Conservation (phyloP, 2,888 invertebrate genomes). For the Parasteatoda lunata region DNA sequence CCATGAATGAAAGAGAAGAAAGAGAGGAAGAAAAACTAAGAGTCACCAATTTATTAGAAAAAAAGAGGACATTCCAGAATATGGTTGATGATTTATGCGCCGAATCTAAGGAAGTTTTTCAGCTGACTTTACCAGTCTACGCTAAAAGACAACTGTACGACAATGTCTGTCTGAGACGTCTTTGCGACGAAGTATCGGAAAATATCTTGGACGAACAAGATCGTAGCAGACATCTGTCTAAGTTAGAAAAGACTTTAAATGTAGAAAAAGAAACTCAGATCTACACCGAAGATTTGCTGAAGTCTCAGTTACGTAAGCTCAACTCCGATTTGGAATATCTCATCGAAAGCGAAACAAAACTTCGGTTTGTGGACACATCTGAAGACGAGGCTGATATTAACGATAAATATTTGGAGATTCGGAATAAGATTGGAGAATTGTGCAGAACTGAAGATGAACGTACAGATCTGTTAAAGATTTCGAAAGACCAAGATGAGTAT, state of each 20-base stretch:
- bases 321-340: background rate
- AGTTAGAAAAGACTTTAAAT: background rate
- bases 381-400: background rate
- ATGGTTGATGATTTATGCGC: background rate
- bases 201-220: slow-evolving; percentile 12
- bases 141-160: slow-evolving; percentile 19
- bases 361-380: background rate
- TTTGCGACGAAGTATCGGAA: background rate
- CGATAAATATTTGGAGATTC: background rate
- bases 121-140: slow-evolving; percentile 15
- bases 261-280: slow-evolving; percentile 8
- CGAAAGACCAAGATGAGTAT: slow-evolving; percentile 12
- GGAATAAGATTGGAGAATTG: background rate
- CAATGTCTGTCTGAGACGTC: slow-evolving; percentile 10
- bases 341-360: background rate
- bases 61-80: background rate
- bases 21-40: background rate
- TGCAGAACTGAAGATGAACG: background rate
- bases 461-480: background rate
- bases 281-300: background rate
- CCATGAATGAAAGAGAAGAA: background rate
- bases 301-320: background rate
- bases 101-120: background rate
- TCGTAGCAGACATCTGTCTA: slow-evolving; percentile 6
- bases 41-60: slow-evolving; percentile 1